These are phyloP conservation scores for Stenopsyche tienmushanensis DNA, from an alignment of 1,140 invertebrate species.

Conservation along the genomic window DNA sequence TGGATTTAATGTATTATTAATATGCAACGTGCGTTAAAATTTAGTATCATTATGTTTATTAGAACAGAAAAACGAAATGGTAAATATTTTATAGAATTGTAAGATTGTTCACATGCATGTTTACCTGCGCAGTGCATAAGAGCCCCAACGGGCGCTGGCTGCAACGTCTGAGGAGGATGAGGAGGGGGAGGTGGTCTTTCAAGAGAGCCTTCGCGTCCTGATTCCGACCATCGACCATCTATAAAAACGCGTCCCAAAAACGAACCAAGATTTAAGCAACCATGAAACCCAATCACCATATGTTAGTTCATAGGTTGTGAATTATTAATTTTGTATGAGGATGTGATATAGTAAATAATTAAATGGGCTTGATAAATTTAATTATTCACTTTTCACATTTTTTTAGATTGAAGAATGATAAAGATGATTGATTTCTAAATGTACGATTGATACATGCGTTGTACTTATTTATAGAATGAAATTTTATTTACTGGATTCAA, in stretches of 20 bases:
- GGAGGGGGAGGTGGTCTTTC: conserved; percentile 67
- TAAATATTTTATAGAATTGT: conserved; percentile 1
- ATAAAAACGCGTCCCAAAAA: conserved; percentile 31
- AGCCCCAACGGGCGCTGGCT: conserved; percentile 70
- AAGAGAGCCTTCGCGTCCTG: conserved; percentile 50
- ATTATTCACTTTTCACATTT: too few species aligned
- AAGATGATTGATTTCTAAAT: too few species aligned
- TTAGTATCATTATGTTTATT: not conserved
- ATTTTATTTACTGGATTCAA: too few species aligned
- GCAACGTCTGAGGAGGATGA: conserved; percentile 56
- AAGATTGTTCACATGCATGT: not conserved
- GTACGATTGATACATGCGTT: too few species aligned
- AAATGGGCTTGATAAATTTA: too few species aligned
- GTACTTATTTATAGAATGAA: too few species aligned
- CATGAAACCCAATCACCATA: conserved; percentile 29
- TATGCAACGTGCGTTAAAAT: not conserved
- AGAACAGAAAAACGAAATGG: not conserved
- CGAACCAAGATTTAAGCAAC: conserved; percentile 23
- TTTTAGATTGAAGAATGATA: too few species aligned
- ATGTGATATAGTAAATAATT: too few species aligned
- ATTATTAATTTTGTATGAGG: too few species aligned
- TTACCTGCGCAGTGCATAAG: conserved; percentile 82
- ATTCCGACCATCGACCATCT: conserved; percentile 49
- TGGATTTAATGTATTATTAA: conserved; percentile 5
- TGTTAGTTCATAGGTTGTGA: not conserved